Evolutionary conservation across 2,888 invertebrate genomes (phyloP).

Genomic region (Dicroscelio sp.): DNA sequence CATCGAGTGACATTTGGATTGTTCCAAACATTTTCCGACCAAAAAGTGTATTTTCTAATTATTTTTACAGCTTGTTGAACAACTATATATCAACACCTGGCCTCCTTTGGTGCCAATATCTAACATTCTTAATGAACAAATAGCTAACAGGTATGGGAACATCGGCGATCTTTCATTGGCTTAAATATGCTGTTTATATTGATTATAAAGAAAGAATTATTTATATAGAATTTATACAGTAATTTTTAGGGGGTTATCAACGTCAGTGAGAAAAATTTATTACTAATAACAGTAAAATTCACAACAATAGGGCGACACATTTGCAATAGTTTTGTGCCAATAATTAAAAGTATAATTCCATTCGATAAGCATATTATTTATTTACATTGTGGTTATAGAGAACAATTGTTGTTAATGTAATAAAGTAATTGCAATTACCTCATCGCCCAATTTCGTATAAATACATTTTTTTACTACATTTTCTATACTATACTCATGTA

Average conservation of each 20-base stretch:
- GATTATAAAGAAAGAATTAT: no score
- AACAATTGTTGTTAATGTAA: slow-evolving; percentile 6
- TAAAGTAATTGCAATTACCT: neutral
- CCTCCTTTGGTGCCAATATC: neutral
- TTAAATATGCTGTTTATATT: no score
- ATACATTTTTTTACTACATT: neutral
- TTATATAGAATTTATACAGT: no score
- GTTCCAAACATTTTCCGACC: neutral
- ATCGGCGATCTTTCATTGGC: no score
- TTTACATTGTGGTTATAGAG: neutral
- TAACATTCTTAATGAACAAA: no score
- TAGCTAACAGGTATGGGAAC: no score
- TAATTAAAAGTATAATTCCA: neutral
- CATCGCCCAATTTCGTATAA: neutral
- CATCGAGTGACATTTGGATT: neutral
- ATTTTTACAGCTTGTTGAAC: neutral
- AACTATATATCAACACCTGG: neutral
- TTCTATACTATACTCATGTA: neutral
- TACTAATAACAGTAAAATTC: no score
- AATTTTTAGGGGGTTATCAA: no score
- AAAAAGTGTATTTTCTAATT: neutral
- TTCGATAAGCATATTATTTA: neutral
- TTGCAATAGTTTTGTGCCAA: neutral
- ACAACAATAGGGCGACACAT: no score
- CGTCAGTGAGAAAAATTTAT: no score